Base-by-base conservation (phyloP, 2,113 vertebrate genomes). In the Camelus bactrianus region DNA sequence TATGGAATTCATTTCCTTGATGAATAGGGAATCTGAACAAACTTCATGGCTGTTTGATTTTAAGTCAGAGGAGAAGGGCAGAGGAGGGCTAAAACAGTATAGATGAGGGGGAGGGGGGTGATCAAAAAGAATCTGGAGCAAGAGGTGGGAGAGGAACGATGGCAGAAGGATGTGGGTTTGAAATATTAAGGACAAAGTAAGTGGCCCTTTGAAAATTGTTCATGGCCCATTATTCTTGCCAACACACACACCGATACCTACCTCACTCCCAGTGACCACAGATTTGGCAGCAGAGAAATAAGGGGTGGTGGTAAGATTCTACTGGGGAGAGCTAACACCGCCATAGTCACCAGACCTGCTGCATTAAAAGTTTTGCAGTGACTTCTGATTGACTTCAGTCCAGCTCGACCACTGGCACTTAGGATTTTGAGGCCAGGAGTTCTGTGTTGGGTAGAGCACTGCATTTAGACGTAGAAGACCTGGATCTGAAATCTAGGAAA, bases 1-100 rank as follows among this genome's bases (percentile, higher is more conserved):
- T 98, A 98, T 98, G 98, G 98, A 98, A 98, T 98, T 98, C 98
- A 98, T 98, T 99, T 98, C 97, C 97, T 98, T 98, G 98, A 98
- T 98, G 98, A 99, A 98, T 98, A 98, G 98, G 96, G 97, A 98
- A 92, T 91, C 96, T 97, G 97, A 98, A 95, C 85, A 97, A 98
- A 98, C 98, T 98, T 98, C 94, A 91, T 96, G 97, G 97, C 98
- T 97, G 95, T 97, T 98, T 20, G 96, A 96, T 98, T 98, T 98
- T 98, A 96, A 97, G 98, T 98, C 97, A 91, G 94, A 93, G 97
- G 90, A 95, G 76, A 89, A 38, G 83, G 70, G 80, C 65, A 81
- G 88, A 96, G 89, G 81, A 96, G 96, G 96, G 93, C 91, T 85
- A 58, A 62, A 95, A 90, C 96, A 62, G 54, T 46, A 4, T 46